Base-by-base conservation (phyloP, 2,888 invertebrate species). In the Xestia sexstrigata region DNA sequence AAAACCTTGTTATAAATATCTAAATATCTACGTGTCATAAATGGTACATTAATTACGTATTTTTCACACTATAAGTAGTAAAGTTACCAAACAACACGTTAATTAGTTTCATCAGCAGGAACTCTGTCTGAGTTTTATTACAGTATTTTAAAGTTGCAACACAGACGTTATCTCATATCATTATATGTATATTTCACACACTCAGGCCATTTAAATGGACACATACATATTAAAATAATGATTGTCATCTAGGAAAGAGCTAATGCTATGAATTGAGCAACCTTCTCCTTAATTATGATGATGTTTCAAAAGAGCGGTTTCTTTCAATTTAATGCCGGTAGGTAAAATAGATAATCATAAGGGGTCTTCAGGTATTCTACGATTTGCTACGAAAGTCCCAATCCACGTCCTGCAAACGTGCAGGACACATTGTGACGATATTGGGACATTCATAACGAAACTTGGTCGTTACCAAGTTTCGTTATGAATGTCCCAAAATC, bases 61-160 rank as follows among this genome's bases (percentile, higher is more conserved):
- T 2, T 72, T 35, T 52, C 49, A 49, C 35, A 74, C 2, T 23
- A 2, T 47, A 2, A 62, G 17, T 30, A n/a, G 8, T 11, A 15
- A n/a, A 39, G 62, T 76, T 76, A 52, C 45, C 20, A 67, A 71
- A 69, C 35, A 55, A 55, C 68, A 20, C 63, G 35, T 55, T 42
- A 30, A 66, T 35, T 45, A 17, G 45, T 87, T 79, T 63, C 83
- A 49, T 63, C 83, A 83, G 52, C 65, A 70, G 84, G 79, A 86
- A 74, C 60, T 71, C n/a, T 35, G 42, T 4, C 26, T 71, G 17
- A 13, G n/a, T 47, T 63, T 67, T 55, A 66, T 30, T 65, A 39
- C 45, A 45, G 23, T 8, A 9, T 68, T 82, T 68, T 39, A 70
- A 15, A 7, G 52, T 84, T 74, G 15, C 71, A 15, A 60, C 39